A percentile compares a stretch with the other conserved stretches of the same genome.
phyloP scores from a whole-genome alignment of 2,888 invertebrate species.

The Stenodera caucasica region DNA sequence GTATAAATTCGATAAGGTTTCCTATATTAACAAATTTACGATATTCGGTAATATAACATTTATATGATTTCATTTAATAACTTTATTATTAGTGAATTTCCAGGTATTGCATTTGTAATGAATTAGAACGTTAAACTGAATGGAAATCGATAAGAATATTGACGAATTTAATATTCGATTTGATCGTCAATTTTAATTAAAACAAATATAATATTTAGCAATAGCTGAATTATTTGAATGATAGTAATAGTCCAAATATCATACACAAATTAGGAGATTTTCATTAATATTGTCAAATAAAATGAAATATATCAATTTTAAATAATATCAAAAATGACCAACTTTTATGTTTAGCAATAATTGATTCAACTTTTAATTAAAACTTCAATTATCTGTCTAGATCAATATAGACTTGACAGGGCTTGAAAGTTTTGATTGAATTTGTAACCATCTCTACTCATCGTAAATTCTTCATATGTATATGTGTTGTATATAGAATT shows the following conservation, averaged over 20 bases:
- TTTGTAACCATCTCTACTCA: constrained; percentile 1
- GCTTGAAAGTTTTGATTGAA: constrained; percentile 4
- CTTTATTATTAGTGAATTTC: constrained; percentile 3
- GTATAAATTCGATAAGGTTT: constrained; percentile 2
- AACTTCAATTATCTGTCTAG: constrained; percentile 5
- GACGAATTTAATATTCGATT: not conserved
- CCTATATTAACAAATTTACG: not conserved
- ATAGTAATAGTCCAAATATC: no score
- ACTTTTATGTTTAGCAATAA: not conserved
- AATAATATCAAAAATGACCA: not conserved
- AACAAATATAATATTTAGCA: no score
- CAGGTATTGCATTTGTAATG: not conserved
- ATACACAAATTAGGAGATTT: no score
- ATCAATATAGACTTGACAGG: constrained; percentile 4
- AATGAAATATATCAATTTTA: not conserved
- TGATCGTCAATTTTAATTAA: not conserved
- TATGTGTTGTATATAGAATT: not conserved
- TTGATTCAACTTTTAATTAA: constrained; percentile 6
- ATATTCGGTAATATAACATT: not conserved
- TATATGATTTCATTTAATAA: constrained; percentile 3
- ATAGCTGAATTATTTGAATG: no score
- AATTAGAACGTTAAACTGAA: not conserved
- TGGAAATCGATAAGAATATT: not conserved
- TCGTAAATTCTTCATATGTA: not conserved
- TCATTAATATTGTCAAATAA: no score